A percentile compares a stretch with the other conserved stretches of the same genome.
Conservation (phyloP, 2,113 vertebrate species). For the Gnathonemus longibarbis region DNA sequence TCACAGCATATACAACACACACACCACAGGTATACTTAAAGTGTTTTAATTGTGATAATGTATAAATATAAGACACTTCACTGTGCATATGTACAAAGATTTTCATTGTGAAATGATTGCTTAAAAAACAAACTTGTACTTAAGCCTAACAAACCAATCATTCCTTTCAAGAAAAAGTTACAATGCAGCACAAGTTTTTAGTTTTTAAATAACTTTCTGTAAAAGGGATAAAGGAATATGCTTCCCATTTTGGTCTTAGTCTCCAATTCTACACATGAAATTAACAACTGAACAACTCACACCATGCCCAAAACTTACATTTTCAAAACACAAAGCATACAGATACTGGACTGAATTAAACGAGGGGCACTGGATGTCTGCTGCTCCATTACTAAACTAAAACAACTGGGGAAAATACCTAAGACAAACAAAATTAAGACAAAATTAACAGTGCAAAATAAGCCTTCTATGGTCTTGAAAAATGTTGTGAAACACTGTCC, state of each 20-base stretch:
- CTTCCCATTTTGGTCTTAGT: conserved; percentile 46
- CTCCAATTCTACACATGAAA: conserved; percentile 19
- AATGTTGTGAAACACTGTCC: conserved; percentile 38
- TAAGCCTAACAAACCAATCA: conserved; percentile 44
- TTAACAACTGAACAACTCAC: conserved; percentile 46
- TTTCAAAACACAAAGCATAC: conserved; percentile 11
- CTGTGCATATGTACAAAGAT: conserved; percentile 53
- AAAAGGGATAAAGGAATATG: conserved; percentile 36
- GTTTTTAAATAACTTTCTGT: conserved; percentile 39
- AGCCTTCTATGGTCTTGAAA: not conserved
- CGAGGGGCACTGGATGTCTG: not conserved
- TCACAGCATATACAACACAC: not conserved
- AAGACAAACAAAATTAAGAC: conserved; percentile 1
- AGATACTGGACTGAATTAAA: not conserved
- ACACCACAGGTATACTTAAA: conserved; percentile 34
- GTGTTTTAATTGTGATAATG: conserved; percentile 61
- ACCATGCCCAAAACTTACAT: conserved; percentile 27
- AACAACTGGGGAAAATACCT: not conserved
- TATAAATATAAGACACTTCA: conserved; percentile 64
- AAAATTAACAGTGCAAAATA: conserved; percentile 20
- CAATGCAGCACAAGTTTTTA: conserved; percentile 46
- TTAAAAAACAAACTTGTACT: conserved; percentile 28
- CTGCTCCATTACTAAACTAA: not conserved
- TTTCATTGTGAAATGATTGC: conserved; percentile 45
- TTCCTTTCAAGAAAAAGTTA: conserved; percentile 41